A percentile compares a stretch with the other conserved stretches of the same genome.
Evolutionary conservation across 2,113 vertebrate species (phyloP).

Genomic region (Hystrix cristata): DNA sequence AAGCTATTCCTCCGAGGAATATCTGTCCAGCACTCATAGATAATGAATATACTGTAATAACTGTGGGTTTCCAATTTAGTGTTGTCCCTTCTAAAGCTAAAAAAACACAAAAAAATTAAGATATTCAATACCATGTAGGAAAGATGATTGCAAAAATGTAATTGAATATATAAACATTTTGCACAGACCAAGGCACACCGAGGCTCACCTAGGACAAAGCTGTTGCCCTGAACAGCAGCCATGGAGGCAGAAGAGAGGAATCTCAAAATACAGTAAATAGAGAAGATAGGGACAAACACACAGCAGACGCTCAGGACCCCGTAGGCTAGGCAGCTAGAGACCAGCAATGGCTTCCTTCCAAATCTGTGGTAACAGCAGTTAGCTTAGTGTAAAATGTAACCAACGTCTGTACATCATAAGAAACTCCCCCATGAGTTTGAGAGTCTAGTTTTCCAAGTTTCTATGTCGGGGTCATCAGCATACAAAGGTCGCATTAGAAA

Average conservation of each 20-base stretch:
- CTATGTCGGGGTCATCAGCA: not conserved
- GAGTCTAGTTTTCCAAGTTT: not conserved
- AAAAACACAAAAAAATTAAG: not conserved
- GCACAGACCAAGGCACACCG: not conserved
- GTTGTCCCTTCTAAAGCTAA: slow-evolving; percentile 9
- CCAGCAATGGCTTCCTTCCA: not conserved
- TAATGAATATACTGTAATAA: not conserved
- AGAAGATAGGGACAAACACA: not conserved
- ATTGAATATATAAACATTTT: no score
- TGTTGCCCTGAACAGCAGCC: not conserved
- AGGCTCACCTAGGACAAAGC: not conserved
- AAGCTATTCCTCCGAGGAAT: not conserved
- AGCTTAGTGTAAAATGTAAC: not conserved
- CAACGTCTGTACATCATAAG: not conserved
- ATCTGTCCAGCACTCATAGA: rapidly evolving
- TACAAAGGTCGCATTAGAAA: no score
- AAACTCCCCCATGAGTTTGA: no score
- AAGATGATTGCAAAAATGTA: not conserved
- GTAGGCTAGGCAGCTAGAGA: not conserved
- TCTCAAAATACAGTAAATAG: not conserved
- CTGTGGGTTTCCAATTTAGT: rapidly evolving
- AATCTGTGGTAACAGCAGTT: not conserved
- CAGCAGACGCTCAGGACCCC: not conserved
- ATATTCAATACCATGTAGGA: not conserved
- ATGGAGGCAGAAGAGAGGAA: not conserved